Percentiles rank a stretch among this genome's conserved stretches.
Evolutionary conservation across 2,888 invertebrate species (phyloP).

Genomic region (Drosophila putrida): DNA sequence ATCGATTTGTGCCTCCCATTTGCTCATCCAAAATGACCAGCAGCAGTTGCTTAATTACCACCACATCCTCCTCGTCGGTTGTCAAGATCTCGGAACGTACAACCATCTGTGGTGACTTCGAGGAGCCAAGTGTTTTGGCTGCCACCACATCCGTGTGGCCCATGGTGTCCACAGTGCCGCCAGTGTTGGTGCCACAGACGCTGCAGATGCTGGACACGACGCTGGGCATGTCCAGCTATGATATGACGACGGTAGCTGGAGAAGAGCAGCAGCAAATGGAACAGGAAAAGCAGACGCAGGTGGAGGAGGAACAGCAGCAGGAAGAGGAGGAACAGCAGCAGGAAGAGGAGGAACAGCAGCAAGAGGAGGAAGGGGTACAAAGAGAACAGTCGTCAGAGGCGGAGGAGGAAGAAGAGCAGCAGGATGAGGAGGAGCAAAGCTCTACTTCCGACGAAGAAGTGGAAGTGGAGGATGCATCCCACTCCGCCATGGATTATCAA

Average conservation of each 20-base stretch:
- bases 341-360: background rate
- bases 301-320: background rate
- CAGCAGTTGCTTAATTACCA: background rate
- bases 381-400: background rate
- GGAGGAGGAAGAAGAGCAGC: background rate
- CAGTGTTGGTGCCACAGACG: background rate
- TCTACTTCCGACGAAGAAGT: conserved; percentile 5
- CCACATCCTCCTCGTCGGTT: conserved; percentile 9
- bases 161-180: background rate
- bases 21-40: conserved; percentile 80
- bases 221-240: conserved; percentile 81
- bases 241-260: conserved; percentile 54
- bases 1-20: conserved; percentile 73
- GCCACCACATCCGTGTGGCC: background rate
- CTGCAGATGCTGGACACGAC: conserved; percentile 75
- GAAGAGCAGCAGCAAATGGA: background rate
- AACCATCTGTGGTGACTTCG: conserved; percentile 72
- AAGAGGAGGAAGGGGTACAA: background rate
- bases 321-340: conserved; percentile 1
- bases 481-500: conserved; percentile 10
- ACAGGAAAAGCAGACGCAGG: conserved; percentile 13
- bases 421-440: conserved; percentile 3
- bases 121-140: conserved; percentile 43
- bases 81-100: conserved; percentile 77
- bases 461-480: background rate